These are phyloP conservation scores for Anastatus disparis DNA, from an alignment of 1,140 invertebrate species.

Conservation along the genomic window DNA sequence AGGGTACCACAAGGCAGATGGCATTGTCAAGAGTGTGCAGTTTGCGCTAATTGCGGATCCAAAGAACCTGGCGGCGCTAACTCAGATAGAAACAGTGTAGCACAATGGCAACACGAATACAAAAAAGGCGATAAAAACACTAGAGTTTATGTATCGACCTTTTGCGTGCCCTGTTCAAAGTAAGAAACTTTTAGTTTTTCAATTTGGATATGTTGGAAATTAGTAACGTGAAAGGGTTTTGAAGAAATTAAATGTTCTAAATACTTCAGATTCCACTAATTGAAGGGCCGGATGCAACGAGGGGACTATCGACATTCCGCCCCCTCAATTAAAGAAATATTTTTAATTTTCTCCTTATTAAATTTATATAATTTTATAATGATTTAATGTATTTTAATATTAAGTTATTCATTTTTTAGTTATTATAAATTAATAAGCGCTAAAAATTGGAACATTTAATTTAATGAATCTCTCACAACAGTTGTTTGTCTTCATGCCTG, in stretches of 20 bases:
- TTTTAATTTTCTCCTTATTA: too few species aligned
- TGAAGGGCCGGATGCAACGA: too few species aligned
- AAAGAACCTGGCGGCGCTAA: constrained; percentile 64
- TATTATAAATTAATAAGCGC: too few species aligned
- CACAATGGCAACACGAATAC: constrained; percentile 71
- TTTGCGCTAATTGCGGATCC: constrained; percentile 72
- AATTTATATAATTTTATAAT: too few species aligned
- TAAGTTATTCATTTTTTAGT: too few species aligned
- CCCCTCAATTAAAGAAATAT: too few species aligned
- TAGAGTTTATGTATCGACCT: constrained; percentile 66
- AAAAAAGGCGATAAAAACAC: constrained; percentile 69
- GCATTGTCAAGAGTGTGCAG: constrained; percentile 86
- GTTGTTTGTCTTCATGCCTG: not conserved
- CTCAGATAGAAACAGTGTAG: constrained; percentile 62
- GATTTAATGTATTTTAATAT: too few species aligned
- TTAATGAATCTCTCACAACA: not conserved
- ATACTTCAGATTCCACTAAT: too few species aligned
- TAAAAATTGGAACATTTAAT: too few species aligned
- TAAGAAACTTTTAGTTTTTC: constrained; percentile 57
- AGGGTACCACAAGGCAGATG: constrained; percentile 87
- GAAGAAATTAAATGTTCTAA: constrained; percentile 9
- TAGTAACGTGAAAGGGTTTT: too few species aligned
- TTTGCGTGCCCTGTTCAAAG: constrained; percentile 69
- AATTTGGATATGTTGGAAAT: too few species aligned
- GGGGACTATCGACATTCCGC: too few species aligned